phyloP scores from a whole-genome alignment of 2,113 vertebrate species.

The Cacatua alba region DNA sequence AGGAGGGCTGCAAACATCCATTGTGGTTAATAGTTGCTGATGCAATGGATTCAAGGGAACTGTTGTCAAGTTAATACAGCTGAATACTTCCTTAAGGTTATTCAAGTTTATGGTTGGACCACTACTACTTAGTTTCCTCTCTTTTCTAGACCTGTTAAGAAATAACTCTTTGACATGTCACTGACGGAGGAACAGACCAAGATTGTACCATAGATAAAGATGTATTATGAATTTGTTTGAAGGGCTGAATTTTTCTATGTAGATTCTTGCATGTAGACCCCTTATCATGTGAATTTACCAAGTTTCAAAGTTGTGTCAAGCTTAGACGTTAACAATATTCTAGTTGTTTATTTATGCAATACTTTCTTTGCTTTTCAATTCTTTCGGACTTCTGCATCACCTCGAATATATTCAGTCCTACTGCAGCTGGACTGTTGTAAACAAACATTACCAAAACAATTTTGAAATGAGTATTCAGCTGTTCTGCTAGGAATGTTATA shows the following conservation, averaged over 20 bases:
- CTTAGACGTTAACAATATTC: not conserved
- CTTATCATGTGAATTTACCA: not conserved
- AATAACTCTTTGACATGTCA: not conserved
- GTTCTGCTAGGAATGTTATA: not conserved
- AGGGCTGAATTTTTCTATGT: not conserved
- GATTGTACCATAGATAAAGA: not conserved
- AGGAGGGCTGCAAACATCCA: not conserved
- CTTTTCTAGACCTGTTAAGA: not conserved
- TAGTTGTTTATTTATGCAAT: not conserved
- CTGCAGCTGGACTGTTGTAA: not conserved
- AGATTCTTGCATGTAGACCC: not conserved
- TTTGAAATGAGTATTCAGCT: not conserved
- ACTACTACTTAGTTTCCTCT: not conserved
- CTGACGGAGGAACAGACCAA: not conserved
- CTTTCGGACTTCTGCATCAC: not conserved
- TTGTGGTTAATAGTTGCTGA: not conserved
- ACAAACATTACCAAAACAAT: not conserved
- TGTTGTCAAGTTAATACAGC: not conserved
- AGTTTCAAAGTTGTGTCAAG: not conserved
- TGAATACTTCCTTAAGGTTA: not conserved
- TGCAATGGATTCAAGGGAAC: not conserved
- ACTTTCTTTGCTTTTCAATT: not conserved
- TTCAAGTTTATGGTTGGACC: not conserved
- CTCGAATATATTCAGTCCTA: not conserved
- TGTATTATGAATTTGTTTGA: not conserved